These are phyloP conservation scores for Ophraella communa DNA, from an alignment of 2,888 invertebrate species.

Conservation along the genomic window DNA sequence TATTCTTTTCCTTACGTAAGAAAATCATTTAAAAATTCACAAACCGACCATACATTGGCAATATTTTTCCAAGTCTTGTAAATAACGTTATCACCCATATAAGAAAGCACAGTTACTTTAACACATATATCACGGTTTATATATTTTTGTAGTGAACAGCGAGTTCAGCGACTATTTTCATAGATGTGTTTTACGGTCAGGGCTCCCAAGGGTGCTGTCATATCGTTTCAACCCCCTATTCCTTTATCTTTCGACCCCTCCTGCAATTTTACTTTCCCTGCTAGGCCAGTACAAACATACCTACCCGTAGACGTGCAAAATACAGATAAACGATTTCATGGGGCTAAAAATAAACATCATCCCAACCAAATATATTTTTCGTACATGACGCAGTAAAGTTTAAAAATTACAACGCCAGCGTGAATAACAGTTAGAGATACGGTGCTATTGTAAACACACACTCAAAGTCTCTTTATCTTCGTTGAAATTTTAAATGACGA, in stretches of 20 bases:
- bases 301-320: background rate
- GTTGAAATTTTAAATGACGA: no score
- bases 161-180: conserved; percentile 46
- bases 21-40: no score
- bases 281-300: background rate
- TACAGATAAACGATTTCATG: background rate
- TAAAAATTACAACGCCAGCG: background rate
- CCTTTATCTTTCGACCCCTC: conserved; percentile 8
- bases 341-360: background rate
- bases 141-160: conserved; percentile 44
- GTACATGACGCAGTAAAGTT: background rate
- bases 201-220: conserved; percentile 44
- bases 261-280: conserved; percentile 20
- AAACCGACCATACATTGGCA: no score
- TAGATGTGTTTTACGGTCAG: conserved; percentile 47
- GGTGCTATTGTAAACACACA: background rate
- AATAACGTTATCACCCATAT: no score
- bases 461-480: background rate
- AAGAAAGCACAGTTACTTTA: background rate
- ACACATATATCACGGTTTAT: conserved; percentile 31
- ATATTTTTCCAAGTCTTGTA: no score
- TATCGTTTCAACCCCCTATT: conserved; percentile 24
- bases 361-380: background rate
- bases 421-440: background rate
- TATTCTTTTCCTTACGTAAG: no score